Base-by-base conservation (phyloP, 2,797 vertebrate genomes). In the Pangasius krempfi region DNA sequence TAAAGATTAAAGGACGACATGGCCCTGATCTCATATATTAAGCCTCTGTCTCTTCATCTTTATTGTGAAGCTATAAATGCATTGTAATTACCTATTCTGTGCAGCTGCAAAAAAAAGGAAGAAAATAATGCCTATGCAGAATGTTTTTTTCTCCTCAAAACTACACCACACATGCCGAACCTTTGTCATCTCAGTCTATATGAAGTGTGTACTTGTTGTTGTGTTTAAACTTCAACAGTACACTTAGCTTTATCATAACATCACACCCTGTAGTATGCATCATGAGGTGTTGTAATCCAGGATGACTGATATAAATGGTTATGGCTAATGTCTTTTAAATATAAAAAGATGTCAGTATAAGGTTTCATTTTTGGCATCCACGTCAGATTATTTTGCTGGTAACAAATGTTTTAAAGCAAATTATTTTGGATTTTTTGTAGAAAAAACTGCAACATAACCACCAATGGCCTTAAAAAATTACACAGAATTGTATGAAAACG, bases 1-100 rank as follows among this genome's bases (percentile, higher is more conserved):
- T 93, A 92, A 94, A 95, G 93, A 95, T 94, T 93, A 93, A 93
- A 94, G 93, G 85, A 93, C 92, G 94, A 93, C 89, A 90, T 50
- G 72, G 90, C 90, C 91, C 72, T 79, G 86, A 92, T 90, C 86
- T 80, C 93, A 88, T 91, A 91, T 68, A 93, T 95, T 92, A 93
- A 86, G 91, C 92, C 85, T 91, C 91, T 88, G 89, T 90, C 91
- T 90, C 89, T 89, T 87, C 90, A 91, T 89, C 93, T 93, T 94
- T 91, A 93, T 25, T 92, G 90, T 88, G 88, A 93, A 91, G 87
- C 88, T 82, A 83, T 91, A 91, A 92, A 92, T 91, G 89, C 87
- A 89, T 92, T 92, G 90, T 92, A 92, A 62, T 30, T 85, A 85
- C 68, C 81, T 82, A 76, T 83, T 83, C 68, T 79, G 13, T 89